phyloP scores from a whole-genome alignment of 2,797 vertebrate species.

The Eutrigla gurnardus region DNA sequence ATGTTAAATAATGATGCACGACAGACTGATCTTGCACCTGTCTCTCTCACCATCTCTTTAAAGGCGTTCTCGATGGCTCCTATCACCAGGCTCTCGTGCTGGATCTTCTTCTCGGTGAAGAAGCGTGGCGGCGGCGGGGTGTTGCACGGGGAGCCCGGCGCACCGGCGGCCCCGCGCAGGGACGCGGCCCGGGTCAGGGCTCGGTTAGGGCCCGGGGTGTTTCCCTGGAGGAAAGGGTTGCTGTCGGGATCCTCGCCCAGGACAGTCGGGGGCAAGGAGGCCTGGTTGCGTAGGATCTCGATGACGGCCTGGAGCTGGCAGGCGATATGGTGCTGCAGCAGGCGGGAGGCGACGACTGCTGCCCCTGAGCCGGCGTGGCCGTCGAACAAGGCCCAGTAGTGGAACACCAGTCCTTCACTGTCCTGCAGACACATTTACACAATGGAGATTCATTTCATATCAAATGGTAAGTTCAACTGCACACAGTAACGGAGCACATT shows the following conservation, averaged over 20 bases:
- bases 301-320: slow-evolving; percentile 92
- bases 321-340: slow-evolving; percentile 92
- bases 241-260: slow-evolving; percentile 90
- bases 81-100: slow-evolving; percentile 93
- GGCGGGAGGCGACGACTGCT: slow-evolving; percentile 91
- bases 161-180: slow-evolving; percentile 87
- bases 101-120: slow-evolving; percentile 95
- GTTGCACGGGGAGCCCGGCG: slow-evolving; percentile 75
- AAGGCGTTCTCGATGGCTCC: slow-evolving; percentile 97
- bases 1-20: neutral
- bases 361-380: slow-evolving; percentile 95
- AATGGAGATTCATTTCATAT: neutral
- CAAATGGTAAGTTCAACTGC: neutral
- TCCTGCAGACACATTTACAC: slow-evolving; percentile 80
- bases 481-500: neutral
- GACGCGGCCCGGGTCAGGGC: slow-evolving; percentile 88
- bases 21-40: neutral
- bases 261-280: slow-evolving; percentile 87
- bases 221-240: slow-evolving; percentile 74
- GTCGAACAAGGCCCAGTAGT: slow-evolving; percentile 98
- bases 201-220: slow-evolving; percentile 78
- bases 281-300: slow-evolving; percentile 88
- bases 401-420: slow-evolving; percentile 88
- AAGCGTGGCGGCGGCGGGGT: slow-evolving; percentile 87
- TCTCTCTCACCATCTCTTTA: slow-evolving; percentile 93